Conservation (phyloP, 2,113 vertebrate genomes). For the Trogon surrucura region DNA sequence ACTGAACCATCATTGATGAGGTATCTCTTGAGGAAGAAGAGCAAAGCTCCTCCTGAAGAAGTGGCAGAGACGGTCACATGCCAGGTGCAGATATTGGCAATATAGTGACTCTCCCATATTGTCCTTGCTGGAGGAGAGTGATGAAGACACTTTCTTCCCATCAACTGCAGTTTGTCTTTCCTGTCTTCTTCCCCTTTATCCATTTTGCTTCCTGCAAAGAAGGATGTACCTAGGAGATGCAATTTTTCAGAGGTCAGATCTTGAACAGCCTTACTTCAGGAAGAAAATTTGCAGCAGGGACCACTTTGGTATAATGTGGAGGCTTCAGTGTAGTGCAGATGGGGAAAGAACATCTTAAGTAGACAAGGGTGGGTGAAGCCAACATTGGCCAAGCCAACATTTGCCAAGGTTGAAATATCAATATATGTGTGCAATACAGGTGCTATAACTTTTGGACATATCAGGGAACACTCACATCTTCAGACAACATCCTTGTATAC, state of each 20-base stretch:
- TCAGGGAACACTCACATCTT: not conserved
- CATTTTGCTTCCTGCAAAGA: not conserved
- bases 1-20: not conserved
- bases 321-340: not conserved
- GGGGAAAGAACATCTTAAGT: not conserved
- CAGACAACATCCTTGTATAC: not conserved
- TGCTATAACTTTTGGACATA: not conserved
- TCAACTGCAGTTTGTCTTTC: not conserved
- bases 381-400: not conserved
- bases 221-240: not conserved
- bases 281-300: not conserved
- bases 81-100: not conserved
- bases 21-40: not conserved
- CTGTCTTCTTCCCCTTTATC: not conserved
- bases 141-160: not conserved
- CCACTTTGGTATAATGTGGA: not conserved
- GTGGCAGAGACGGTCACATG: not conserved
- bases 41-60: not conserved
- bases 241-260: not conserved
- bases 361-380: not conserved
- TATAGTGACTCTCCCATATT: not conserved
- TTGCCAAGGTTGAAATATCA: not conserved
- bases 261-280: not conserved
- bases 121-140: not conserved
- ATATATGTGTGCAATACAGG: rapidly evolving